phyloP scores from a whole-genome alignment of 2,888 invertebrate species.

The Nasonovia ribisnigri region DNA sequence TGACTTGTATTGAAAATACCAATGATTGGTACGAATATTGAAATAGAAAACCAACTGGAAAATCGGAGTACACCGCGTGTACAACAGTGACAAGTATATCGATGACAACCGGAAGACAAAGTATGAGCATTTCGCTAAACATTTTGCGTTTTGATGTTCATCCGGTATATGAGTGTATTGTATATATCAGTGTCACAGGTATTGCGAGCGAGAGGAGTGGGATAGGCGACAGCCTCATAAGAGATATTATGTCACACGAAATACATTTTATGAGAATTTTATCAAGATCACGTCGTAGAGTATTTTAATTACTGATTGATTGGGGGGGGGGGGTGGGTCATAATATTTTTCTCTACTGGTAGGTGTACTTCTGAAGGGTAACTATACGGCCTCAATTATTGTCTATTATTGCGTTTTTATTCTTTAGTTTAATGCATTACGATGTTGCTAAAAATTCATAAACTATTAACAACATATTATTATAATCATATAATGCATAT shows the following conservation, averaged over 20 bases:
- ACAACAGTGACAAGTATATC: not conserved
- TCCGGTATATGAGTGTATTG: not conserved
- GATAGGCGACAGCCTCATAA: not conserved
- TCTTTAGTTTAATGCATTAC: not conserved
- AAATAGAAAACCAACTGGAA: not conserved
- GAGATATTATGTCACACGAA: not conserved
- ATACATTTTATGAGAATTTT: not conserved
- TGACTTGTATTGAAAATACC: not conserved
- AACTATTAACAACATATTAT: not conserved
- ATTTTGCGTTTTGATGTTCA: not conserved
- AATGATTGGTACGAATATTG: not conserved
- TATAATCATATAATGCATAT: not conserved
- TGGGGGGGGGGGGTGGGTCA: not conserved
- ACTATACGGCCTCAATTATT: not conserved
- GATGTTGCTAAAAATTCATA: not conserved
- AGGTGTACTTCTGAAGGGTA: not conserved
- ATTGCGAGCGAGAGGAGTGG: not conserved
- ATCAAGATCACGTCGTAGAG: not conserved
- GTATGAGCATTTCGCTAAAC: not conserved
- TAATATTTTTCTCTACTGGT: not conserved
- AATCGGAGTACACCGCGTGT: not conserved
- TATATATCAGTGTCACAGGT: not conserved
- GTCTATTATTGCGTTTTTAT: not conserved
- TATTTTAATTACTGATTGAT: not conserved
- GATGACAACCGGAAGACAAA: not conserved